phyloP scores from a whole-genome alignment of 2,888 invertebrate genomes.

The Itoplectis maculator region DNA sequence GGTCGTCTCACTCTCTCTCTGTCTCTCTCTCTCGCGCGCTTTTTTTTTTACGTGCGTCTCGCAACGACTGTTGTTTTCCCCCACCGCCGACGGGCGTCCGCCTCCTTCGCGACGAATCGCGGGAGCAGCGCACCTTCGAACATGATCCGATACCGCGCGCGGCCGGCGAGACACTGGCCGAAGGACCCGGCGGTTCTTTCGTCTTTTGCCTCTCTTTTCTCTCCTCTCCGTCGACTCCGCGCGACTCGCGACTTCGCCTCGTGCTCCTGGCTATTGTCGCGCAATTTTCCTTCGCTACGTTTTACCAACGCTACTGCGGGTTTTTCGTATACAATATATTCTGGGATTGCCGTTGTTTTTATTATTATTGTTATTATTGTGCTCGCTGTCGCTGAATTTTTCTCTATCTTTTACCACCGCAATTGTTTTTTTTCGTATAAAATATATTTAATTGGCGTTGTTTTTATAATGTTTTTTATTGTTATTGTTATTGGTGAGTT shows the following conservation, averaged over 20 bases:
- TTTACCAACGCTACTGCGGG: too few species aligned
- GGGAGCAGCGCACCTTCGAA: slow-evolving; percentile 56
- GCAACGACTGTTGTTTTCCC: background rate
- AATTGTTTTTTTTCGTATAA: background rate
- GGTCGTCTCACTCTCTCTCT: background rate
- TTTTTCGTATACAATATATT: too few species aligned
- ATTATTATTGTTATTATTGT: too few species aligned
- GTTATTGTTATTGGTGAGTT: too few species aligned
- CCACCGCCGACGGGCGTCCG: slow-evolving; percentile 25
- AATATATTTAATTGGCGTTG: background rate
- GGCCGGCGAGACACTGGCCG: slow-evolving; percentile 65
- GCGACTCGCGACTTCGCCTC: too few species aligned
- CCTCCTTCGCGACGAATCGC: slow-evolving; percentile 37
- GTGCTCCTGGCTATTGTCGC: too few species aligned
- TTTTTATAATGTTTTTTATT: background rate
- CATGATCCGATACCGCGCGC: slow-evolving; percentile 67
- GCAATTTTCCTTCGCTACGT: too few species aligned
- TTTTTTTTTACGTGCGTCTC: slow-evolving; percentile 15
- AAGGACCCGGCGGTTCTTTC: slow-evolving; percentile 63
- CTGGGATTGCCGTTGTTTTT: too few species aligned
- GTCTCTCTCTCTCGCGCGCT: background rate
- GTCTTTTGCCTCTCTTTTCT: slow-evolving; percentile 36
- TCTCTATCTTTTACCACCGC: background rate
- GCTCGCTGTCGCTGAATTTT: background rate
- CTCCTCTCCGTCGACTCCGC: background rate